These are phyloP conservation scores for Meandrina meandrites DNA, from an alignment of 92 coral and sea anemone species.

Conservation along the genomic window DNA sequence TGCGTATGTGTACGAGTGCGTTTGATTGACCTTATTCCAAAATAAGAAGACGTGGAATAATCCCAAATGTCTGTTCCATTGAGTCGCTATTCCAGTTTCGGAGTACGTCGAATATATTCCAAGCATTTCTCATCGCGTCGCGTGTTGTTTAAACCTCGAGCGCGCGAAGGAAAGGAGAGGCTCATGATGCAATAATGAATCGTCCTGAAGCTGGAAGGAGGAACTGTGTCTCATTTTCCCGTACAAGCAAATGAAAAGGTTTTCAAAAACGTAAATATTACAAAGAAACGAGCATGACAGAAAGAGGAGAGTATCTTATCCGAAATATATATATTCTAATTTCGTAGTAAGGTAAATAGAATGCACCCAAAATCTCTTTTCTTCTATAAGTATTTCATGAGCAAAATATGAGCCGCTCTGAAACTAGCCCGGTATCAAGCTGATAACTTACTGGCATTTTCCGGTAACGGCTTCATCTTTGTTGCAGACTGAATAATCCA, in stretches of 20 bases:
- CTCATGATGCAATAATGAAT: no score
- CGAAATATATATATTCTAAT: background rate
- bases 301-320: background rate
- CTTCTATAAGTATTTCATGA: no score
- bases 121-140: constrained; percentile 20
- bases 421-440: no score
- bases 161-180: no score
- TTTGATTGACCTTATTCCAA: constrained; percentile 37
- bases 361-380: constrained; percentile 14
- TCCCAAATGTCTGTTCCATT: constrained; percentile 5
- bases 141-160: background rate
- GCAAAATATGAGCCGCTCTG: no score
- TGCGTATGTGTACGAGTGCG: background rate
- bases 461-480: no score
- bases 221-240: no score
- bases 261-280: no score
- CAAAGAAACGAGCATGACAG: background rate
- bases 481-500: no score
- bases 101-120: constrained; percentile 28
- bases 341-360: constrained; percentile 33
- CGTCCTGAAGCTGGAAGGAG: no score
- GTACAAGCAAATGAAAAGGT: no score
- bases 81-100: constrained; percentile 28
- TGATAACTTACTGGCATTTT: no score
- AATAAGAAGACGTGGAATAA: constrained; percentile 1